Evolutionary conservation across 2,888 invertebrate genomes (phyloP).

Genomic region (Tenthredo distinguenda): DNA sequence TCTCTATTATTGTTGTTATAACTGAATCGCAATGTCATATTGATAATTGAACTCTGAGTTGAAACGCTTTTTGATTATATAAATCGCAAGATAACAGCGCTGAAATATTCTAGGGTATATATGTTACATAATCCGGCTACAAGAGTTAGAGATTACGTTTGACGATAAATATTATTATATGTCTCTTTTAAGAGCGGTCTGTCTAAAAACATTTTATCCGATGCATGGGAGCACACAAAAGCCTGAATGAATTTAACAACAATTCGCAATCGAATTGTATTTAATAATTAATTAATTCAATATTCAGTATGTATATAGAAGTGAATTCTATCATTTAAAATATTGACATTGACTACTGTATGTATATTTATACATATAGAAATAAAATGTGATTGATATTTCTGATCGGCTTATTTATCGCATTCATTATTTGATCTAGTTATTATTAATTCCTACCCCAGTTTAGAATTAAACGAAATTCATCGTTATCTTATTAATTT

Average conservation of each 20-base stretch:
- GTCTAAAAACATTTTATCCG: constrained; percentile 3
- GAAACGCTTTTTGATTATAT: background rate
- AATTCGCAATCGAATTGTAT: constrained; percentile 21
- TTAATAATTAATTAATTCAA: constrained; percentile 53
- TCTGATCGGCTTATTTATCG: background rate
- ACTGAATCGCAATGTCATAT: constrained; percentile 21
- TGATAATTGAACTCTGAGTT: background rate
- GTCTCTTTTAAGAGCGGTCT: background rate
- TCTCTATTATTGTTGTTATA: constrained; percentile 32
- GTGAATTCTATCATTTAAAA: constrained; percentile 62
- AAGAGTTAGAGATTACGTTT: background rate
- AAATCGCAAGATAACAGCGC: background rate
- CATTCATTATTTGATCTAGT: background rate
- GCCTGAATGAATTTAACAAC: constrained; percentile 27
- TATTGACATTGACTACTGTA: constrained; percentile 66
- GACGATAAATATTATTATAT: background rate
- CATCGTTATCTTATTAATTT: background rate
- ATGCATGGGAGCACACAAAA: background rate
- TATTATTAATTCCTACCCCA: background rate
- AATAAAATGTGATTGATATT: constrained; percentile 62
- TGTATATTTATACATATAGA: constrained; percentile 70
- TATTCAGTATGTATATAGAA: constrained; percentile 56
- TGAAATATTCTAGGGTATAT: background rate
- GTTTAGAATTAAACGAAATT: background rate
- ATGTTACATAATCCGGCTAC: background rate